Conservation (phyloP, 92 coral and sea anemone genomes). For the Plumapathes pennacea region DNA sequence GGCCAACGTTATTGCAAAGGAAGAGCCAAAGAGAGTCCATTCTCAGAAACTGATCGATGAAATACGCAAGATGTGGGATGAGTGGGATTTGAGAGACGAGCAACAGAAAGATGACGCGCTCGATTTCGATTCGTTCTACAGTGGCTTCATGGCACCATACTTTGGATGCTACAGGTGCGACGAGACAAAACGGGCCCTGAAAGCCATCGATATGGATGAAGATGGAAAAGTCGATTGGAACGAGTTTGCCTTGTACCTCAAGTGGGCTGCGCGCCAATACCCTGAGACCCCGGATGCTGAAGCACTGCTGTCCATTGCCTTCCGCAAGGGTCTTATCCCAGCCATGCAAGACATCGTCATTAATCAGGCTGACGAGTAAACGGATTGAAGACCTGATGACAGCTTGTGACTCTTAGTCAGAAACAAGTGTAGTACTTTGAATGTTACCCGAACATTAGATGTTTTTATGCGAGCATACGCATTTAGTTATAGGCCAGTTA, state of each 20-base stretch:
- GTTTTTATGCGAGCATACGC: too few species aligned
- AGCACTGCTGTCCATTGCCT: slow-evolving; percentile 60
- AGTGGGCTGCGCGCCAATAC: slow-evolving; percentile 79
- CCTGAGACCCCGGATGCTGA: slow-evolving; percentile 56
- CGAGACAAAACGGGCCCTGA: slow-evolving; percentile 57
- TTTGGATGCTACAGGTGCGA: slow-evolving; percentile 67
- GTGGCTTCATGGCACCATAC: slow-evolving; percentile 69
- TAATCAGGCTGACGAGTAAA: too few species aligned
- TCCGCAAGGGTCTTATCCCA: too few species aligned
- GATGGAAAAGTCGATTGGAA: slow-evolving; percentile 75
- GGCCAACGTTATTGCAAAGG: slow-evolving; percentile 49
- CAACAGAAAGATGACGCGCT: slow-evolving; percentile 35
- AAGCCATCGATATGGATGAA: slow-evolving; percentile 71
- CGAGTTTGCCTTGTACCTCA: slow-evolving; percentile 74
- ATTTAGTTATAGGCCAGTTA: too few species aligned
- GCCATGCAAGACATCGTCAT: too few species aligned
- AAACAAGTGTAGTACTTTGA: too few species aligned
- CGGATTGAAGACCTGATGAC: too few species aligned
- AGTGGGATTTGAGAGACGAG: slow-evolving; percentile 63
- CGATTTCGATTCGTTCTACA: slow-evolving; percentile 65
- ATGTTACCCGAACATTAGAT: too few species aligned
- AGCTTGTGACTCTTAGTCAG: too few species aligned
- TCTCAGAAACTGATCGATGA: slow-evolving; percentile 39
- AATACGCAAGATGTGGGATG: slow-evolving; percentile 71
- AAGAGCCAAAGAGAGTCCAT: slow-evolving; percentile 26